Conservation (phyloP, 2,113 vertebrate genomes). For the Sorex araneus region DNA sequence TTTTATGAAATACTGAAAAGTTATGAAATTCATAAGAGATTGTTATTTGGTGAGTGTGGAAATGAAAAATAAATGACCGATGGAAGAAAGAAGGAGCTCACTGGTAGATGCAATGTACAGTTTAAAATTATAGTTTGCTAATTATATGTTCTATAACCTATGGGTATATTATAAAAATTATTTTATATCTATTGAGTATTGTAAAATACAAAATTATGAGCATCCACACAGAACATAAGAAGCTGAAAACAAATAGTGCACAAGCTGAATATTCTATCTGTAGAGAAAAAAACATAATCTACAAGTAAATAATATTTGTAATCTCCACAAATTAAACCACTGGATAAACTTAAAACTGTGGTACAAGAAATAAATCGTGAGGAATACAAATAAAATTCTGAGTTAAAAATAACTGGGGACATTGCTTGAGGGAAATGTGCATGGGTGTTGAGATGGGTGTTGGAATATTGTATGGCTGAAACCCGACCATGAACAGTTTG, state of each 20-base stretch:
- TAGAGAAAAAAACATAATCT: background rate
- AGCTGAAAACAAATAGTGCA: background rate
- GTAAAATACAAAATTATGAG: slow-evolving; percentile 2
- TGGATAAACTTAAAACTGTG: slow-evolving; percentile 29
- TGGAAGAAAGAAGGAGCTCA: background rate
- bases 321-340: slow-evolving; percentile 13
- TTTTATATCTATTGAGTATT: background rate
- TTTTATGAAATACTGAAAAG: background rate
- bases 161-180: background rate
- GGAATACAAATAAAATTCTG: slow-evolving; percentile 19
- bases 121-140: background rate
- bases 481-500: too few species aligned
- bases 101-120: background rate
- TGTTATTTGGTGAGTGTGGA: background rate
- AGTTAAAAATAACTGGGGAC: slow-evolving; percentile 35
- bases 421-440: too few species aligned
- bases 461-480: too few species aligned
- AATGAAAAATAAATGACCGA: background rate
- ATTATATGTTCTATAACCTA: background rate
- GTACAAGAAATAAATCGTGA: background rate
- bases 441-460: too few species aligned
- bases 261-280: background rate
- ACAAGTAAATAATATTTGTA: slow-evolving; percentile 12
- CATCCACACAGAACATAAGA: slow-evolving; percentile 21
- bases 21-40: background rate